A percentile compares a stretch with the other conserved stretches of the same genome.
phyloP scores from a whole-genome alignment of 2,797 vertebrate genomes.

The Argya squamiceps region DNA sequence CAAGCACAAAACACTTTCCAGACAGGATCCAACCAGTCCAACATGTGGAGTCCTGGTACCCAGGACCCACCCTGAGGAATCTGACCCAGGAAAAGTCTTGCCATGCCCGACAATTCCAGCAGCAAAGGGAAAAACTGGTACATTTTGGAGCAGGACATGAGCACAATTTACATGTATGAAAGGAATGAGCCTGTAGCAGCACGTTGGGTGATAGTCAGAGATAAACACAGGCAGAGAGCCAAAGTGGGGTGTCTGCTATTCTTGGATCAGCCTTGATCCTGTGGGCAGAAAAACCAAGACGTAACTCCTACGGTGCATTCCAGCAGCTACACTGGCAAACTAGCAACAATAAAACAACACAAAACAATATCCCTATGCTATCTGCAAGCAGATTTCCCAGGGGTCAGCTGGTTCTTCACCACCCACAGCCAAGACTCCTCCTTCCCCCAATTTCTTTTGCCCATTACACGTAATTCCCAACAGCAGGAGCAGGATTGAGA shows the following conservation, averaged over 20 bases:
- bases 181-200: neutral
- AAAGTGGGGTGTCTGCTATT: neutral
- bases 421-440: neutral
- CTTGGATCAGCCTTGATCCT: neutral
- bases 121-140: neutral
- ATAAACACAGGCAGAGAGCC: neutral
- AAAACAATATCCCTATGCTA: neutral
- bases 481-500: neutral
- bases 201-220: neutral
- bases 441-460: fast-evolving
- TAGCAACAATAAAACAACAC: neutral
- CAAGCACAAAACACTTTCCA: neutral
- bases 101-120: neutral
- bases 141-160: neutral
- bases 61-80: neutral
- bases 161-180: neutral
- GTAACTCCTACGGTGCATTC: neutral
- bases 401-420: neutral
- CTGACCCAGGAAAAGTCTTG: neutral
- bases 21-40: neutral
- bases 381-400: neutral
- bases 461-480: neutral
- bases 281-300: neutral
- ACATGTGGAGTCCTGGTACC: neutral
- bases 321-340: neutral